Evolutionary conservation across 2,888 invertebrate species (phyloP).

Genomic region (Apocheima hispidaria): DNA sequence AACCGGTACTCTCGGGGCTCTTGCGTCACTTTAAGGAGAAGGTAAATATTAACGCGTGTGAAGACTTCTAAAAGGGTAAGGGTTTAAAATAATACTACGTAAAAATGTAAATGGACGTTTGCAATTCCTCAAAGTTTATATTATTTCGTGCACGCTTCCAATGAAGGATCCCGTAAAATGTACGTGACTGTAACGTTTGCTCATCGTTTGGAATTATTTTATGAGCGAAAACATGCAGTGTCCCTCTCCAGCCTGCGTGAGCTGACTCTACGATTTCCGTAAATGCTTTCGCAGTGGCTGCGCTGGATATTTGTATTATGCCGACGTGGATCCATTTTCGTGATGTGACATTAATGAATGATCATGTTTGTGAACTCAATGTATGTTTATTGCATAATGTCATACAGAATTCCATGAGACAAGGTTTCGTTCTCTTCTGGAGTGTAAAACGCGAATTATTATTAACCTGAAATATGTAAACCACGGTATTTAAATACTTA

Average conservation of each 20-base stretch:
- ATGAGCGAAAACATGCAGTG: slow-evolving; percentile 56
- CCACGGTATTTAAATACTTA: slow-evolving; percentile 27
- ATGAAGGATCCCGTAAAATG: slow-evolving; percentile 52
- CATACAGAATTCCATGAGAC: slow-evolving; percentile 37
- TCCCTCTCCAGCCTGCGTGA: slow-evolving; percentile 62
- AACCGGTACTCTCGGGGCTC: slow-evolving; percentile 72
- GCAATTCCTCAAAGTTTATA: slow-evolving; percentile 20
- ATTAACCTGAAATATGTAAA: slow-evolving; percentile 16
- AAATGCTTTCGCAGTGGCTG: slow-evolving; percentile 48
- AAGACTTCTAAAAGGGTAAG: background rate
- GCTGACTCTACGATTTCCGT: slow-evolving; percentile 57
- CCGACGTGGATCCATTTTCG: slow-evolving; percentile 60
- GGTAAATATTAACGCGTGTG: slow-evolving; percentile 55
- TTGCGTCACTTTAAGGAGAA: slow-evolving; percentile 65
- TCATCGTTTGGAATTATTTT: slow-evolving; percentile 58
- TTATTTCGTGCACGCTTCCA: slow-evolving; percentile 52
- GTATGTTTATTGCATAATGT: slow-evolving; percentile 38
- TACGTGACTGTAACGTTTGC: slow-evolving; percentile 60
- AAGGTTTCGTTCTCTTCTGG: background rate
- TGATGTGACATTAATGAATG: slow-evolving; percentile 67
- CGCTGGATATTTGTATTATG: slow-evolving; percentile 56
- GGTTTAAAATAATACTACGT: slow-evolving; percentile 5
- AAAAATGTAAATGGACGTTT: slow-evolving; percentile 12
- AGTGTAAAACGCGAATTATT: slow-evolving; percentile 9
- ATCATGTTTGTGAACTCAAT: slow-evolving; percentile 59